phyloP scores from a whole-genome alignment of 53 echinoderm and acorn worm species.

The Arbacia lixula region DNA sequence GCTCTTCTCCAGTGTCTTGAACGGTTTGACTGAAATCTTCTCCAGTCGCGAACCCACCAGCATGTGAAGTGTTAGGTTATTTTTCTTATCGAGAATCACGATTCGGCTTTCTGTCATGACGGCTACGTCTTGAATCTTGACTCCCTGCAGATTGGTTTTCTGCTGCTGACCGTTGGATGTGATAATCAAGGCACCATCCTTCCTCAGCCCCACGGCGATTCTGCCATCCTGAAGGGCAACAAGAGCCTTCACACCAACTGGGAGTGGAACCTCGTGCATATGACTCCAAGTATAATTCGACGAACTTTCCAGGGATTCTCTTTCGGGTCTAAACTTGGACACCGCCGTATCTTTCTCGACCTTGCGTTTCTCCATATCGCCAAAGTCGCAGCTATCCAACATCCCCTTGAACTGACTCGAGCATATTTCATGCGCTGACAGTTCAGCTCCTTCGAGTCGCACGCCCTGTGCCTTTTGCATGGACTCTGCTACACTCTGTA shows the following conservation, averaged over 20 bases:
- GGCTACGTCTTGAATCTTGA: constrained; percentile 18
- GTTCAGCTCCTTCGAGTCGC: background rate
- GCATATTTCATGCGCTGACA: constrained; percentile 18
- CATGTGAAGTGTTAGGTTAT: constrained; percentile 3
- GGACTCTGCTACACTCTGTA: background rate
- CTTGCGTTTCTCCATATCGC: background rate
- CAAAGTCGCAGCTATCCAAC: constrained; percentile 9
- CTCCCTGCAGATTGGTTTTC: constrained; percentile 16
- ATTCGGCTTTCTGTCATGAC: constrained; percentile 34
- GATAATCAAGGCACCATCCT: background rate
- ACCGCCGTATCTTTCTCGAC: constrained; percentile 18
- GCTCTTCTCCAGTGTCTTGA: constrained; percentile 14
- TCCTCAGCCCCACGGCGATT: constrained; percentile 12
- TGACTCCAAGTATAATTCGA: constrained; percentile 5
- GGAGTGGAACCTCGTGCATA: constrained; percentile 11
- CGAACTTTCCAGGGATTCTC: constrained; percentile 3
- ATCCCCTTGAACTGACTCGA: constrained; percentile 16
- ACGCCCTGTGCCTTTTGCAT: constrained; percentile 16
- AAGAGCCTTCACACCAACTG: constrained; percentile 1
- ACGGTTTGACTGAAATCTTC: background rate
- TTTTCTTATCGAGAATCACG: constrained; percentile 16
- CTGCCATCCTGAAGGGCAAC: constrained; percentile 27
- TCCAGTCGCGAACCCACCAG: constrained; percentile 6
- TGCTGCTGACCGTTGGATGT: constrained; percentile 11
- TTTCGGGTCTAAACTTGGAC: background rate